Base-by-base conservation (phyloP, 2,113 vertebrate species). In the Petaurus breviceps region DNA sequence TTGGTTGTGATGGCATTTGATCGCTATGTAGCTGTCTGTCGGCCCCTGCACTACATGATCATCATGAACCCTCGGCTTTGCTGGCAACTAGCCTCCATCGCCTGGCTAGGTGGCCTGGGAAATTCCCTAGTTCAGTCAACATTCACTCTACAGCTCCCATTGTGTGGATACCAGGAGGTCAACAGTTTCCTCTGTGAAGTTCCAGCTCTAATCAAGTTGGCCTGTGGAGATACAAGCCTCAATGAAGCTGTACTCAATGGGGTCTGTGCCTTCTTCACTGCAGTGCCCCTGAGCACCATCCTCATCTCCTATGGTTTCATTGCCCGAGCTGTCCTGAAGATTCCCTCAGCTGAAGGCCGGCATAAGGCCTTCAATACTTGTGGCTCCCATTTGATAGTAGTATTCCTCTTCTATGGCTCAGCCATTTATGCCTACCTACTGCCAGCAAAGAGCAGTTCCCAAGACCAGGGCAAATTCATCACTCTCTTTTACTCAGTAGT, bases 341-440 rank as follows among this genome's bases (percentile, higher is more conserved):
- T 92, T 12, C 1, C 0, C 19, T 97, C 96, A 0, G 92, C 9
- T 1, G 94, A 97, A 94, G 97, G 97, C 0, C 8, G 47, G 47
- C 23, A 19, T 43, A 97, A 98, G 95, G 68, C 94, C 31, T 98
- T 98, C 90, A 97, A 97, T 25, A 98, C 97, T 0, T 98, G 98
- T 89, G 89, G 97, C 14, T 98, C 97, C 6, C 97, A 97, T 12
- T 57, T 98, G 91, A 28, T 97, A 37, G 98, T 98, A 23, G 98
- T 98, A 3, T 5, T 97, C 16, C 93, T 98, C 55, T 98, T 98
- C 93, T 98, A 98, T 0, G 94, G 96, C n/a, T 98, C 97, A 0
- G 97, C 98, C 23, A 97, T 96, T 90, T 98, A 98, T 11, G 98
- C 95, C 26, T 98, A 98, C 50, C 95, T 97, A 90, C 97, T 98